Evolutionary conservation across 2,113 vertebrate species (phyloP).

Genomic region (Chaetodon auriga): DNA sequence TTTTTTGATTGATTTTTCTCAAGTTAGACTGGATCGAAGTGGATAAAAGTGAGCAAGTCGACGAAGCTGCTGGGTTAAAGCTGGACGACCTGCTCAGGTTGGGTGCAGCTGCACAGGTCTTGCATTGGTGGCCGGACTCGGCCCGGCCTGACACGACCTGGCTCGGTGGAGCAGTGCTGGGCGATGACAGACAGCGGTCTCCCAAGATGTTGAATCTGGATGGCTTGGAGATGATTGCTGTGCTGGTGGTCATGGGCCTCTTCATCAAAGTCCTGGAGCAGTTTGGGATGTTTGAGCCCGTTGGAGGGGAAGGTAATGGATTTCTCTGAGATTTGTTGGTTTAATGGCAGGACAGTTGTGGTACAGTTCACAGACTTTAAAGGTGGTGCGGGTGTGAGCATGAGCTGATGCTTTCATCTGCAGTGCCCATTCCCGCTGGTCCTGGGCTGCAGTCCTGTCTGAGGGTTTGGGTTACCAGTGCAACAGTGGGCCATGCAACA

Average conservation of each 20-base stretch:
- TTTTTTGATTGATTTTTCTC: not conserved
- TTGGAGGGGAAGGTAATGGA: constrained; percentile 93
- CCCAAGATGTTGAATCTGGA: constrained; percentile 92
- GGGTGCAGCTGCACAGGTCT: constrained; percentile 14
- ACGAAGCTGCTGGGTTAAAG: constrained; percentile 18
- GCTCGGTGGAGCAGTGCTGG: constrained; percentile 30
- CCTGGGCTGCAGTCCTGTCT: constrained; percentile 53
- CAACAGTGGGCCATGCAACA: constrained; percentile 61
- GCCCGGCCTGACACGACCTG: constrained; percentile 18
- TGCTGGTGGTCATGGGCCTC: constrained; percentile 95
- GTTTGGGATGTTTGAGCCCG: constrained; percentile 97
- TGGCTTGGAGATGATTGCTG: constrained; percentile 96
- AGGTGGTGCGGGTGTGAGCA: not conserved
- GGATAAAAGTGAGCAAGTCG: constrained; percentile 22
- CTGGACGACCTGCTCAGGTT: constrained; percentile 28
- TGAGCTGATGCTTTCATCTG: constrained; percentile 34
- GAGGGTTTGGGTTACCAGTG: constrained; percentile 70
- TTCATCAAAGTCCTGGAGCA: constrained; percentile 98
- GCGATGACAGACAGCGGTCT: constrained; percentile 71
- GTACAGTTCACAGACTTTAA: not conserved
- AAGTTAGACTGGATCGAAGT: constrained; percentile 18
- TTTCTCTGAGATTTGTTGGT: constrained; percentile 23
- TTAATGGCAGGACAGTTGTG: not conserved
- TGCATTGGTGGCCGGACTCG: constrained; percentile 24
- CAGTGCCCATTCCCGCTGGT: constrained; percentile 45